Evolutionary conservation across 2,888 invertebrate species (phyloP).

Genomic region (Drosophila stalkeri): DNA sequence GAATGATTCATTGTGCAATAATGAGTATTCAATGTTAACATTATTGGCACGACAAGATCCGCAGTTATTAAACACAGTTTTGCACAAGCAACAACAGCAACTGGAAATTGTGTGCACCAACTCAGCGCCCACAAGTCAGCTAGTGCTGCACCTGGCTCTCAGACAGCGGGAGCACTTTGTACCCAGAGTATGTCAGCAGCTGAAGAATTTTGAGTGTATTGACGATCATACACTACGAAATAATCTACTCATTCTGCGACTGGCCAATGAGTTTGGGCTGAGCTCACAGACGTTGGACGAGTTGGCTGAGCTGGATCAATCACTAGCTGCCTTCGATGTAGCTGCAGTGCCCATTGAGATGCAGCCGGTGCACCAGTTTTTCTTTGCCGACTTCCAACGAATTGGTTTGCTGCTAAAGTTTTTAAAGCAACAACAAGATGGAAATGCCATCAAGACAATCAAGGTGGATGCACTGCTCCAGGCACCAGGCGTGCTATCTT

Average conservation of each 20-base stretch:
- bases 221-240: constrained; percentile 72
- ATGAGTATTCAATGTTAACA: constrained; percentile 64
- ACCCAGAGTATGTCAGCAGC: constrained; percentile 64
- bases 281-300: constrained; percentile 70
- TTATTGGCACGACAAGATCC: constrained; percentile 69
- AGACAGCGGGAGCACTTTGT: constrained; percentile 77
- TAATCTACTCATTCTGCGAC: constrained; percentile 77
- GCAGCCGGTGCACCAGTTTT: constrained; percentile 78
- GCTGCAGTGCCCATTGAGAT: constrained; percentile 57
- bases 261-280: constrained; percentile 79
- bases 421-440: constrained; percentile 59
- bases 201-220: constrained; percentile 66
- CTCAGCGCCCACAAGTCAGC: constrained; percentile 65
- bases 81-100: constrained; percentile 48
- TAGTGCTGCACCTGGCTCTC: constrained; percentile 70
- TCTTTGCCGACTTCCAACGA: constrained; percentile 82
- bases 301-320: constrained; percentile 71
- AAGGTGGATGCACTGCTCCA: constrained; percentile 70
- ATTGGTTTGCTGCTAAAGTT: constrained; percentile 70
- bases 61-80: constrained; percentile 56
- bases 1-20: constrained; percentile 35
- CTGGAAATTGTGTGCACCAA: constrained; percentile 46
- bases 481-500: constrained; percentile 62
- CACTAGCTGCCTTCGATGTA: constrained; percentile 65
- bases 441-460: constrained; percentile 52